Conservation (phyloP, 2,888 invertebrate genomes). For the Stenotaenia linearis region DNA sequence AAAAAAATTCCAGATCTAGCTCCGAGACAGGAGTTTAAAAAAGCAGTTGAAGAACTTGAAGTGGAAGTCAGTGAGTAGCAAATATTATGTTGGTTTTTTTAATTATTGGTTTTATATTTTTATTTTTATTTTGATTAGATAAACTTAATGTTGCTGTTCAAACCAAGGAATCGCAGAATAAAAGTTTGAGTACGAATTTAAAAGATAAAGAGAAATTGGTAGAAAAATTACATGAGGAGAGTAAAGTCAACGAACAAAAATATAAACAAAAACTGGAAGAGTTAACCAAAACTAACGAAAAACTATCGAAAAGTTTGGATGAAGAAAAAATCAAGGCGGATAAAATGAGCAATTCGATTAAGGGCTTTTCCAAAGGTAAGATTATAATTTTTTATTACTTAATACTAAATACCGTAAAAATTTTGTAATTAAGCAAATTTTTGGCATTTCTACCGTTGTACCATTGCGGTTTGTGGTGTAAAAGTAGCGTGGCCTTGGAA, state of each 20-base stretch:
- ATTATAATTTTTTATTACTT: background rate
- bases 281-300: slow-evolving; percentile 23
- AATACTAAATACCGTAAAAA: too few relatives aligned
- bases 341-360: slow-evolving; percentile 46
- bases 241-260: slow-evolving; percentile 36
- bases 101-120: background rate
- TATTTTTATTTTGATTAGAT: background rate
- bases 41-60: slow-evolving; percentile 80
- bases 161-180: background rate
- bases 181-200: slow-evolving; percentile 32
- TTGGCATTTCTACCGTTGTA: background rate
- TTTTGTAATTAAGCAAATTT: too few relatives aligned
- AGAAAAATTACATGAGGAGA: slow-evolving; percentile 38
- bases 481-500: slow-evolving; percentile 14
- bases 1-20: slow-evolving; percentile 38
- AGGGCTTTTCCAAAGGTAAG: background rate
- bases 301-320: slow-evolving; percentile 28
- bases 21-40: slow-evolving; percentile 52
- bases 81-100: background rate
- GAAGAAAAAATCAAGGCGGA: slow-evolving; percentile 39
- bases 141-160: background rate
- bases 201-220: slow-evolving; percentile 44
- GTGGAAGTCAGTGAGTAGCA: slow-evolving; percentile 64
- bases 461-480: background rate
- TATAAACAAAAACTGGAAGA: slow-evolving; percentile 30